phyloP scores from a whole-genome alignment of 2,113 vertebrate genomes.

The Pimephales promelas region DNA sequence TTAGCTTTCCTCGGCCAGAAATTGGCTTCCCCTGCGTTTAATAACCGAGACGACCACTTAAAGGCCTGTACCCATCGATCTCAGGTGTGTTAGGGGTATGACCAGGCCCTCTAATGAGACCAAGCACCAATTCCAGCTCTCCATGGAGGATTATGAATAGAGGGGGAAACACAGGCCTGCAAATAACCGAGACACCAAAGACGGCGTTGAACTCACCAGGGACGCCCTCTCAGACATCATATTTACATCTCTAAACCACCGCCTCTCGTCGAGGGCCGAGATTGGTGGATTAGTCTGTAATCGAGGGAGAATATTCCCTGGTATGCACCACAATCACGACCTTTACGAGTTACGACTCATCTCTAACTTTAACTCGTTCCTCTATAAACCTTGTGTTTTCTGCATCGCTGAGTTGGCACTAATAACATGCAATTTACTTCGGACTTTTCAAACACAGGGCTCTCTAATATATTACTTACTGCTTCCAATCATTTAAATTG shows the following conservation, averaged over 20 bases:
- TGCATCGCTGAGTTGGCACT: conserved; percentile 35
- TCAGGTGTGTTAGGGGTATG: conserved; percentile 53
- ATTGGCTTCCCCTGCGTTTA: conserved; percentile 72
- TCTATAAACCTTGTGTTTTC: conserved; percentile 18
- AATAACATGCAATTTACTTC: conserved; percentile 51
- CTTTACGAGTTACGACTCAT: not conserved
- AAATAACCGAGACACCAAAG: conserved; percentile 43
- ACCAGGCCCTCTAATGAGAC: conserved; percentile 66
- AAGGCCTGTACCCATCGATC: conserved; percentile 73
- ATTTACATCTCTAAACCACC: conserved; percentile 56
- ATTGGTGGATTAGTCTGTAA: conserved; percentile 36
- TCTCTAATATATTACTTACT: conserved; percentile 60
- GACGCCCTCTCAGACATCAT: conserved; percentile 51
- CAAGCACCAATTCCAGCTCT: conserved; percentile 69
- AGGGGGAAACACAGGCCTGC: conserved; percentile 17
- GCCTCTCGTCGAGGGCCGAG: not conserved
- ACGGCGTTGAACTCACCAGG: conserved; percentile 38
- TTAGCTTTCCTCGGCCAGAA: conserved; percentile 66
- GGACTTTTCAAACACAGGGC: conserved; percentile 49
- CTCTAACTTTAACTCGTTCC: conserved; percentile 1
- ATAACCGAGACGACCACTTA: conserved; percentile 73
- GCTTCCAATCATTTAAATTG: conserved; percentile 71
- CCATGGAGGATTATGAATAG: conserved; percentile 67
- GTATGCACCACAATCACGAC: not conserved
- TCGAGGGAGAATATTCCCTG: conserved; percentile 14